phyloP scores from a whole-genome alignment of 2,888 invertebrate genomes.

The Habroteleia sp. region DNA sequence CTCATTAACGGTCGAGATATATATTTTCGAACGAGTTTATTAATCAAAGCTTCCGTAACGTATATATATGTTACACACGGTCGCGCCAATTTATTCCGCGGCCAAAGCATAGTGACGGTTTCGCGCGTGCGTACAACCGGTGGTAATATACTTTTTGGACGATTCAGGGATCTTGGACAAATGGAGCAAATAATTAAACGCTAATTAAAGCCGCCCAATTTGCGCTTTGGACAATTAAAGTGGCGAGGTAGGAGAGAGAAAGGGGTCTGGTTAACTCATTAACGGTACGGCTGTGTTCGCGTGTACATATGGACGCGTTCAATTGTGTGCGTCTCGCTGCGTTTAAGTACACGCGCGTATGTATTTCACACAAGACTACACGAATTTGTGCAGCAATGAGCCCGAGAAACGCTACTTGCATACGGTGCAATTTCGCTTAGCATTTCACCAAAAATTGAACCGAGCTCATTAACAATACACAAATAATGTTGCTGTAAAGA shows the following conservation, averaged over 20 bases:
- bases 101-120: conserved; percentile 1
- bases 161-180: conserved; percentile 64
- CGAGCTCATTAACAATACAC: conserved; percentile 60
- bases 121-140: conserved; percentile 2
- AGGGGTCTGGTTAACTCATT: conserved; percentile 60
- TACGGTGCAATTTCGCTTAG: conserved; percentile 59
- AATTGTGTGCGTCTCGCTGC: conserved; percentile 40
- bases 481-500: conserved; percentile 48
- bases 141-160: conserved; percentile 31
- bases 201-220: conserved; percentile 80
- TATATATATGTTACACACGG: conserved; percentile 21
- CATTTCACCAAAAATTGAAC: conserved; percentile 60
- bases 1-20: conserved; percentile 43
- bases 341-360: conserved; percentile 53
- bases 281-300: conserved; percentile 31
- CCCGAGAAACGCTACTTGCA: conserved; percentile 57
- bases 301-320: conserved; percentile 14
- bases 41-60: conserved; percentile 40
- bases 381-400: conserved; percentile 46
- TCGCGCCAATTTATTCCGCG: conserved; percentile 23
- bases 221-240: conserved; percentile 74
- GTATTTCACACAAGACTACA: conserved; percentile 30
- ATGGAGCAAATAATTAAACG: conserved; percentile 77
- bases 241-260: conserved; percentile 63
- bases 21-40: conserved; percentile 52